Evolutionary conservation across 2,797 vertebrate species (phyloP), one percentile per base, ranked within the genome.

Genomic region (Aldrovandia affinis): DNA sequence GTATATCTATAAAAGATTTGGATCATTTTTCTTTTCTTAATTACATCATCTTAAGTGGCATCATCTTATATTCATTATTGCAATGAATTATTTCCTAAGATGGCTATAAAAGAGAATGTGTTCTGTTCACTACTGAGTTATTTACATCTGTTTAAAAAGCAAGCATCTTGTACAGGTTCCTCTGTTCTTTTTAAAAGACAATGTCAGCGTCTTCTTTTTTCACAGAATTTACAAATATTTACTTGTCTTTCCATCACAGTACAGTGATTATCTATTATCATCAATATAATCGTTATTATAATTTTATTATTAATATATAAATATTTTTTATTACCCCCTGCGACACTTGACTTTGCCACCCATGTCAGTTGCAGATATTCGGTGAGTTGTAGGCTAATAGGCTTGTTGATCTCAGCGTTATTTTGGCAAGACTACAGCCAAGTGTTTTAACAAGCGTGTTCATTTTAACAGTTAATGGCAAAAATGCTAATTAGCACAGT

Each of bases 121-220:
- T 96, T 95, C 89, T 96, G 96, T 97, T 96, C 94, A 96, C 96
- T 99, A 98, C 95, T 87, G 95, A 95, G 88, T 92, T 96, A 97
- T 98, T 97, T 98, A 99, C 96, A 96, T 96, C 95, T 93, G 95
- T 97, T 94, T 97, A 97, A 97, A 98, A 99, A 98, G 97, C 97
- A 97, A 97, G 96, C 96, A 96, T 93, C 95, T 96, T 94, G 89
- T 85, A 94, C 95, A 94, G 91, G 95, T 94, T 93, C 95, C 90
- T 92, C 93, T 89, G 90, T 94, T 95, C 93, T 92, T 90, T 90
- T 91, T 92, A 94, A 95, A 96, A 95, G 93, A 95, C 93, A 95
- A 93, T 92, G 93, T 94, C 94, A 94, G 91, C 92, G 92, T 79
- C 83, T 80, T 93, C 92, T 92, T 94, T 93, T 92, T 92, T 94